These are phyloP conservation scores for Nymphicus hollandicus DNA, from an alignment of 2,113 vertebrate genomes.

Conservation along the genomic window DNA sequence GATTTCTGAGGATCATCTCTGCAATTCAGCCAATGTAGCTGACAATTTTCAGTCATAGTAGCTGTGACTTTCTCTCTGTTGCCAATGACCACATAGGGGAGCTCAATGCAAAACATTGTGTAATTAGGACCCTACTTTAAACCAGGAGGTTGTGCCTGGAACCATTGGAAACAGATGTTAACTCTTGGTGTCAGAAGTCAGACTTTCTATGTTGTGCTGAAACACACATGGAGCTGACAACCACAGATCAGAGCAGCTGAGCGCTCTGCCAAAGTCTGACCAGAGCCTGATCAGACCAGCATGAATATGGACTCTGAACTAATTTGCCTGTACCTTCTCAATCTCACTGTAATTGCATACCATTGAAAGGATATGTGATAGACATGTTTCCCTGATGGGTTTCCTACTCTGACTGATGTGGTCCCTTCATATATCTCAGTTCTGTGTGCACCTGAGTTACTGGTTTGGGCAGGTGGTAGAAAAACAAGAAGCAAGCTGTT, in stretches of 20 bases:
- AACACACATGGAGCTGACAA: neutral
- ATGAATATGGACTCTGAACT: neutral
- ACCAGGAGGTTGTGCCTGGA: neutral
- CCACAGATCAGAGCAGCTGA: rapidly evolving
- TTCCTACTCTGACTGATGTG: neutral
- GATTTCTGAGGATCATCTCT: neutral
- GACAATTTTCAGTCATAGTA: neutral
- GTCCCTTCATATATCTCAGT: neutral
- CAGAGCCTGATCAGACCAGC: neutral
- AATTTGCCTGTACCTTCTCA: neutral
- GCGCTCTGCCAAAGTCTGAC: neutral
- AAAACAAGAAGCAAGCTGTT: neutral
- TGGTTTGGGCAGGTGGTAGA: neutral
- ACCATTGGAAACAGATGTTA: neutral
- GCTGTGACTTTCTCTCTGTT: neutral
- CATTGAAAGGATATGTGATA: neutral
- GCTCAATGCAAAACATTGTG: neutral
- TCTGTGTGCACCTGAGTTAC: neutral
- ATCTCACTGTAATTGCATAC: neutral
- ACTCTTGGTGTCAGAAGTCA: neutral
- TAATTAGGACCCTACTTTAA: neutral
- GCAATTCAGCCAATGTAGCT: neutral
- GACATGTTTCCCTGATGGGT: neutral
- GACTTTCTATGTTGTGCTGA: neutral
- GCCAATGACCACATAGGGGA: neutral